Conservation (phyloP, 2,888 invertebrate genomes). For the Halocaridina rubra region DNA sequence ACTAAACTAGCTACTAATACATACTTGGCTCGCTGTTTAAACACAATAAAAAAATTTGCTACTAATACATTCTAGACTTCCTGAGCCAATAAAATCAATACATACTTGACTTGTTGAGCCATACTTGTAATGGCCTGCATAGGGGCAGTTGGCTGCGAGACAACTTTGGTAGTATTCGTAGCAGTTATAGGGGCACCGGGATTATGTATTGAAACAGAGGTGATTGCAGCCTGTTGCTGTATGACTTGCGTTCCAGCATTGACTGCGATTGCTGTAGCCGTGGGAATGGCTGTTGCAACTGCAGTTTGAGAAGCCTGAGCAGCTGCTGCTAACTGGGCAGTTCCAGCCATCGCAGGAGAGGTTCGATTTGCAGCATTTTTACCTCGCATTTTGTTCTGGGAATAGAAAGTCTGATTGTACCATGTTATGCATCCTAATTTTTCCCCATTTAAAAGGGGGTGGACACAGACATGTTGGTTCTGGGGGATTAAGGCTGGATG, state of each 20-base stretch:
- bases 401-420: no score
- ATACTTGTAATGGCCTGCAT: slow-evolving; percentile 50
- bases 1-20: no score
- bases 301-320: slow-evolving; percentile 33
- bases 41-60: no score
- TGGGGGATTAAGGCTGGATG: no score
- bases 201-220: slow-evolving; percentile 7
- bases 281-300: not conserved
- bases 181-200: not conserved
- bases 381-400: slow-evolving; percentile 52
- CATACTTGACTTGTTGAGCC: slow-evolving; percentile 57
- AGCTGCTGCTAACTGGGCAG: slow-evolving; percentile 25
- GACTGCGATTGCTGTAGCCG: not conserved
- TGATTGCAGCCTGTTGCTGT: slow-evolving; percentile 20
- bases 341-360: slow-evolving; percentile 20
- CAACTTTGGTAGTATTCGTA: slow-evolving; percentile 10
- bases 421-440: no score
- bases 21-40: no score
- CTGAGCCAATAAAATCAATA: no score
- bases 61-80: no score
- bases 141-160: slow-evolving; percentile 28
- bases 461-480: no score
- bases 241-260: slow-evolving; percentile 39
- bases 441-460: no score
- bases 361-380: slow-evolving; percentile 34